These are phyloP conservation scores for Esox lucius DNA, from an alignment of 2,797 vertebrate species.

Conservation along the genomic window DNA sequence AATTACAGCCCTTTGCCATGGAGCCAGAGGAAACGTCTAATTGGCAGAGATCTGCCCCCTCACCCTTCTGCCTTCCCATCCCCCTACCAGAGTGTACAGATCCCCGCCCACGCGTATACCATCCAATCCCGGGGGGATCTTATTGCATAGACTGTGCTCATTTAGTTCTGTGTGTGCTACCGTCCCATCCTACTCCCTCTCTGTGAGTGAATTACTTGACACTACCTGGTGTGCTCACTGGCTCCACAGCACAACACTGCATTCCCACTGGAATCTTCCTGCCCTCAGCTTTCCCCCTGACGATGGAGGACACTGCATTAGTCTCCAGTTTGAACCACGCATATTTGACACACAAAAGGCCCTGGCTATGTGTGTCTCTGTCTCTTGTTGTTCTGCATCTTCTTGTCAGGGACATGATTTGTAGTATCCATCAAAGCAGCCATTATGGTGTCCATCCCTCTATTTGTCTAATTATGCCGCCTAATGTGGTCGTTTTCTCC, in stretches of 20 bases:
- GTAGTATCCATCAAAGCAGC: slow-evolving; percentile 45
- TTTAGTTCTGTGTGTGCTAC: slow-evolving; percentile 22
- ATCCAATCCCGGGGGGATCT: slow-evolving; percentile 25
- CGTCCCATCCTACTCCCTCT: neutral
- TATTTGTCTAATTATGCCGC: slow-evolving; percentile 65
- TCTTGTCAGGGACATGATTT: slow-evolving; percentile 42
- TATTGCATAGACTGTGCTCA: slow-evolving; percentile 15
- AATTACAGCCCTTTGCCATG: slow-evolving; percentile 45
- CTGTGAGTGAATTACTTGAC: neutral
- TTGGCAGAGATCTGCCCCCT: slow-evolving; percentile 45
- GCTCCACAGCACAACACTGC: neutral
- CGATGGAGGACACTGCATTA: neutral
- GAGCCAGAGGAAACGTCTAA: slow-evolving; percentile 43
- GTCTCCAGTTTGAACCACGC: neutral
- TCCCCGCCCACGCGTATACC: slow-evolving; percentile 34
- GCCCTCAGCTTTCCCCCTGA: neutral
- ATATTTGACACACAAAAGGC: neutral
- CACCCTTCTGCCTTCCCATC: slow-evolving; percentile 9
- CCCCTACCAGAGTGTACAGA: slow-evolving; percentile 35
- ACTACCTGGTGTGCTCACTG: neutral
- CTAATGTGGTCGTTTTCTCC: slow-evolving; percentile 56
- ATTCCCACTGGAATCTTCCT: neutral
- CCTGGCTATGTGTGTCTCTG: neutral
- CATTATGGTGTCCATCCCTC: slow-evolving; percentile 47
- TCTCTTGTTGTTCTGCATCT: neutral